Evolutionary conservation across 2,888 invertebrate genomes (phyloP).

Genomic region (Drosophila rellima): DNA sequence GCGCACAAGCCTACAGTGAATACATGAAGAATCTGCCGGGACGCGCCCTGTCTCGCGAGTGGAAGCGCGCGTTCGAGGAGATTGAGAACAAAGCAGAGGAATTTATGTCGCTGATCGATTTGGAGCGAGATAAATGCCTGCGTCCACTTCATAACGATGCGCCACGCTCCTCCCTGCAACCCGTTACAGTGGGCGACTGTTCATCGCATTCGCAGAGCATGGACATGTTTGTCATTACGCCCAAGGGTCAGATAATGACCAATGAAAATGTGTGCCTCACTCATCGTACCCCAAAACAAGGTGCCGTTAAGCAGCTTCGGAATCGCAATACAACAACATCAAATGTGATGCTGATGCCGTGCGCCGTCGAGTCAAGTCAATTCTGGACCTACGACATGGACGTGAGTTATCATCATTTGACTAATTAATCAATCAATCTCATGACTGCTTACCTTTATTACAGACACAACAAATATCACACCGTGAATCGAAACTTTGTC

Average conservation of each 20-base stretch:
- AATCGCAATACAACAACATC: conserved; percentile 79
- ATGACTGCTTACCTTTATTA: not conserved
- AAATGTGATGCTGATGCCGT: conserved; percentile 83
- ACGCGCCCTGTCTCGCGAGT: conserved; percentile 73
- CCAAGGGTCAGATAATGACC: conserved; percentile 91
- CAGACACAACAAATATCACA: conserved; percentile 85
- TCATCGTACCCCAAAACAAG: conserved; percentile 86
- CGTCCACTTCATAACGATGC: conserved; percentile 73
- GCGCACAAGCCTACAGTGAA: conserved; percentile 76
- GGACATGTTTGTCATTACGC: conserved; percentile 91
- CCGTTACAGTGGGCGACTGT: conserved; percentile 83
- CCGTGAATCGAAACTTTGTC: conserved; percentile 78
- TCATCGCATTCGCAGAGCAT: conserved; percentile 79
- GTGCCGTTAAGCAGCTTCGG: conserved; percentile 68
- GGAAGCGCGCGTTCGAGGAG: conserved; percentile 79
- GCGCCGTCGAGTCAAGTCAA: conserved; percentile 78
- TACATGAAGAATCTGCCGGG: conserved; percentile 82
- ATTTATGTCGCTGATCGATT: conserved; percentile 74
- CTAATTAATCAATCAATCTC: not conserved
- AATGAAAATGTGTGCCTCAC: conserved; percentile 96
- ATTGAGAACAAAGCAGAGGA: conserved; percentile 73
- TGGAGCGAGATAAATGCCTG: conserved; percentile 83
- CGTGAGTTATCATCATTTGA: conserved; percentile 66
- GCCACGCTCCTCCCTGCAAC: conserved; percentile 68
- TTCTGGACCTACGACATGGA: conserved; percentile 84